phyloP scores from a whole-genome alignment of 2,888 invertebrate species.

The Labia minor region DNA sequence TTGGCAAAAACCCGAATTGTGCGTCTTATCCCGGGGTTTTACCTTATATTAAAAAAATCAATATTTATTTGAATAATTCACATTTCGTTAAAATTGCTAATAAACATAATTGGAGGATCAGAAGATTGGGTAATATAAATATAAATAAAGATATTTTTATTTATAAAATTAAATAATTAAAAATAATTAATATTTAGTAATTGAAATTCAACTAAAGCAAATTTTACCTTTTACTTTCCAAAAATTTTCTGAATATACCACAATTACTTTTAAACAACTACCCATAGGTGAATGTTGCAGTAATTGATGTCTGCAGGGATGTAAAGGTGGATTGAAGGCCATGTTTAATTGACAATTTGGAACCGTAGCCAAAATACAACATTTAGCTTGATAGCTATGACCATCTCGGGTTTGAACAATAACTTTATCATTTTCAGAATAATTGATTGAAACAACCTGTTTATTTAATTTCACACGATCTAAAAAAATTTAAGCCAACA shows the following conservation, averaged over 20 bases:
- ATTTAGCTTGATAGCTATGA: slow-evolving; percentile 25
- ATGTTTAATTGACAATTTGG: slow-evolving; percentile 33
- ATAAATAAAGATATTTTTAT: no score
- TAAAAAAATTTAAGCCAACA: slow-evolving; percentile 22
- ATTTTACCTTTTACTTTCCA: slow-evolving; percentile 35
- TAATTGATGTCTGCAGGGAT: slow-evolving; percentile 32
- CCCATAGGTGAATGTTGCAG: slow-evolving; percentile 36
- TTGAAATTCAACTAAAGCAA: no score
- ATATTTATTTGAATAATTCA: no score
- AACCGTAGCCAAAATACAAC: slow-evolving; percentile 34
- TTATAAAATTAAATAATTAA: no score
- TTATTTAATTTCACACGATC: slow-evolving; percentile 31
- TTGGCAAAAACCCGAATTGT: no score
- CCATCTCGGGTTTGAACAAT: slow-evolving; percentile 30
- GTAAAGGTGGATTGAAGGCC: slow-evolving; percentile 34
- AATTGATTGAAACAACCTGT: slow-evolving; percentile 32
- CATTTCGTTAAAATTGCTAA: no score
- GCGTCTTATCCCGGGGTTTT: no score
- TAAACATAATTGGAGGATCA: no score
- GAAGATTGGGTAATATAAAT: no score
- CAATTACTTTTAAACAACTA: slow-evolving; percentile 35
- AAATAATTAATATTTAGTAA: no score
- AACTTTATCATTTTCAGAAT: slow-evolving; percentile 29
- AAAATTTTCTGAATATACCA: slow-evolving; percentile 36
- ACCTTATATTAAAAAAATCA: no score